Evolutionary conservation across 1,140 invertebrate species (phyloP), one percentile per base, ranked within the genome.

Genomic region (Spodoptera litura): DNA sequence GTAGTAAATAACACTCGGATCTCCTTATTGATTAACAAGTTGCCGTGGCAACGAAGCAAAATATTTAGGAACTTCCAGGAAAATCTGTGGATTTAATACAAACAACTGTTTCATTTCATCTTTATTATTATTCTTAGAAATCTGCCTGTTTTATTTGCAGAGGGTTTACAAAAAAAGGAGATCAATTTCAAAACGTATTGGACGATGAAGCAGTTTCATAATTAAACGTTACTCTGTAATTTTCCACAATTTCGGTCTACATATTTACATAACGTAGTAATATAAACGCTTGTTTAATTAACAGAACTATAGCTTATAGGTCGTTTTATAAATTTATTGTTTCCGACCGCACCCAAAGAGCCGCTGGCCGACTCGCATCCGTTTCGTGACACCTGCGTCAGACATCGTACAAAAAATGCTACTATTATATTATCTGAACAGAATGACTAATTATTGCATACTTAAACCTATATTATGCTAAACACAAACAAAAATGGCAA

Each of bases 251-350:
- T 61, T 73, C 35, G 38, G 20, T 25, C 38, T 49, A 61, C 56
- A 61, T 73, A 73, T 61, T 73, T 51, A 49, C 71, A 72, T 58
- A 55, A 72, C n/a, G 12, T 35, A 58, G 62, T 59, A 27, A 25
- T 52, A 56, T 35, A 73, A 38, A 82, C 78, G 38, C 49, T 64
- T 53, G 73, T 62, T 64, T 76, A 76, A 76, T 76, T 64, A 76
- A 64, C 44, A 25, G 27, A 76, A 76, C 59, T 53, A 55, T 62
- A 62, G 49, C 11, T 75, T 76, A 38, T 12, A 76, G 61, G 27
- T 62, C 27, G 73, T 82, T 78, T 75, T n/a, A 53, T 75, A 44
- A 68, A 82, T 72, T 79, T 82, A 82, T 80, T 49, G 62, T 78
- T 80, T 82, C 81, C 78, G 71, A 78, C 70, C 61, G 53, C 62